Evolutionary conservation across 2,888 invertebrate genomes (phyloP).

Genomic region (Poecilus cupreus): DNA sequence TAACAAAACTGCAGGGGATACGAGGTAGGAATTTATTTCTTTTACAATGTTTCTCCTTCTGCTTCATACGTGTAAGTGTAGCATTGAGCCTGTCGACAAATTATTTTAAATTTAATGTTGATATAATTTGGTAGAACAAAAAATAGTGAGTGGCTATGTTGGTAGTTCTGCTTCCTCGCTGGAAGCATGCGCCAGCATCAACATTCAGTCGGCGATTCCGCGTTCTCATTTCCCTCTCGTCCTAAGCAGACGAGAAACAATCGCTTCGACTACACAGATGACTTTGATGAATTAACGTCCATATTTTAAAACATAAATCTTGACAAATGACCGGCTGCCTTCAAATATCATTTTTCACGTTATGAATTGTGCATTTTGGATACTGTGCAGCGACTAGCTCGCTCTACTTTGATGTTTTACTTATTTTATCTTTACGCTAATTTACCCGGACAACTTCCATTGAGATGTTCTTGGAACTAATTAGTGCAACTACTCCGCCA

Average conservation of each 20-base stretch:
- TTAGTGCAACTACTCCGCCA: background rate
- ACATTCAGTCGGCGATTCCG: conserved; percentile 54
- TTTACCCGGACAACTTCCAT: conserved; percentile 13
- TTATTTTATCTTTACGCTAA: conserved; percentile 11
- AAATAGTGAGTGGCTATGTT: no score
- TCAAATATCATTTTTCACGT: conserved; percentile 59
- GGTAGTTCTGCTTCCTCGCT: no score
- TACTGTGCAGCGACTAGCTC: conserved; percentile 14
- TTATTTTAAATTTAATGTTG: no score
- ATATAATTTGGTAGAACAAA: no score
- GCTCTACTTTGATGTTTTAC: conserved; percentile 15
- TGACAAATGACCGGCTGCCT: conserved; percentile 57
- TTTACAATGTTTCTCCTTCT: no score
- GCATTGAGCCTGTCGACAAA: no score
- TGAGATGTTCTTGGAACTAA: conserved; percentile 27
- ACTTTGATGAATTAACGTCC: conserved; percentile 60
- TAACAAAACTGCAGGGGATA: no score
- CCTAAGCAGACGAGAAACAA: conserved; percentile 56
- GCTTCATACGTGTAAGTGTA: no score
- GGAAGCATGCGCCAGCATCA: conserved; percentile 39
- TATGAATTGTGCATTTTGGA: conserved; percentile 48
- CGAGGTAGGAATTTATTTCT: no score
- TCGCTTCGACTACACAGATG: conserved; percentile 57
- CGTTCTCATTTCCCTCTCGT: conserved; percentile 57
- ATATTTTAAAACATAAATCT: conserved; percentile 59